Evolutionary conservation across 2,888 invertebrate genomes (phyloP), one percentile per base, ranked within the genome.

Genomic region (Xestoiulus laeticollis): DNA sequence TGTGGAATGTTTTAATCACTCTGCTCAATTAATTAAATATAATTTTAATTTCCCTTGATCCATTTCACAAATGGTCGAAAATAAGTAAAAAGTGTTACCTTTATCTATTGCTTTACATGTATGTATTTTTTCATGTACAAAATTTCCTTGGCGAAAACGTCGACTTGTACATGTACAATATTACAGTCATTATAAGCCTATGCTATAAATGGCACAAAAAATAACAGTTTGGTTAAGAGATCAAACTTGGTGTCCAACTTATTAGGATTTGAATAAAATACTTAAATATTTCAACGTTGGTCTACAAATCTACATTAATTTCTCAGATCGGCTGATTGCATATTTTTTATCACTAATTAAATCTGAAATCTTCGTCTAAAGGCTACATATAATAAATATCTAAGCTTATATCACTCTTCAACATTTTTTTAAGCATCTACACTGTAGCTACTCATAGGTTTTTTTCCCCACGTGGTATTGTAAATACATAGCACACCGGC

Each of bases 341-440:
- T 68, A 68, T 68, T 68, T 68, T 68, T 14, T 68, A 68, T 68
- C 68, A 68, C 68, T 68, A 68, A 68, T 68, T 26, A 68, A 26
- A 26, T 68, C 68, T 26, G 68, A 26, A 68, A 26, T 68, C 68
- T 68, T n/a, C 26, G 26, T 68, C 68, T 68, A 68, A 68, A 68
- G 68, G 68, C 68, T 68, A 68, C 68, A 68, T 68, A 68, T 68
- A 68, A 68, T 68, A 68, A 68, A 68, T 68, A 68, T 68, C 68
- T 68, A n/a, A n/a, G n/a, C n/a, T n/a, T n/a, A n/a, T 53, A 68
- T 26, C 68, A 68, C 26, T 68, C 26, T 26, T 68, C 68, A 26
- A 68, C 68, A 22, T 59, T 19, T n/a, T 22, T 59, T 59, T n/a
- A 59, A 59, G 68, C 68, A 68, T 26, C 68, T 68, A n/a, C n/a